Conservation (phyloP, 2,888 invertebrate species). For the Dasysyrphus albostriatus region DNA sequence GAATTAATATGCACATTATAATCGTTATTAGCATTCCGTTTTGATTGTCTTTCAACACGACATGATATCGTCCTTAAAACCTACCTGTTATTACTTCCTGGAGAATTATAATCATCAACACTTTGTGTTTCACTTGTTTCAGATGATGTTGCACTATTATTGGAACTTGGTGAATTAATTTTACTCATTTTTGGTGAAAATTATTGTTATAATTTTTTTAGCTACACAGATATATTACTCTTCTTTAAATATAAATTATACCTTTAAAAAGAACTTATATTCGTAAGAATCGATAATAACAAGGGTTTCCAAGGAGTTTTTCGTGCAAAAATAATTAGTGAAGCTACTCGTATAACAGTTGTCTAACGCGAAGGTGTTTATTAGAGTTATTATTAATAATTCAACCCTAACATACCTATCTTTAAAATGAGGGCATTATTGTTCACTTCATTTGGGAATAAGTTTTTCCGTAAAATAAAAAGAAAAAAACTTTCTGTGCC, state of each 20-base stretch:
- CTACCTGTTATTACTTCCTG: conserved; percentile 59
- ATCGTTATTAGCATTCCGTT: conserved; percentile 41
- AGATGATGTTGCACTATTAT: conserved; percentile 81
- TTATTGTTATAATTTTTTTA: conserved; percentile 1
- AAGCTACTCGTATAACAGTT: not conserved
- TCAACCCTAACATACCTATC: too few species aligned
- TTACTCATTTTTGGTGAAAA: conserved; percentile 63
- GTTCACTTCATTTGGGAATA: too few species aligned
- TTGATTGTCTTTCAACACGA: conserved; percentile 59
- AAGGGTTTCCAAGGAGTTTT: conserved; percentile 56
- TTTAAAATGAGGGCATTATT: not conserved
- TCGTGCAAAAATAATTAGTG: conserved; percentile 6
- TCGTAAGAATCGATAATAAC: conserved; percentile 37
- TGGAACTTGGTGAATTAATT: conserved; percentile 75
- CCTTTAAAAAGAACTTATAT: not conserved
- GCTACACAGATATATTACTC: not conserved
- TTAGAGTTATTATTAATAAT: not conserved
- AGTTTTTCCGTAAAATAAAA: too few species aligned
- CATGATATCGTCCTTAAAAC: conserved; percentile 21
- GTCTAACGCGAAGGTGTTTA: not conserved
- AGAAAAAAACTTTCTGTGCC: too few species aligned
- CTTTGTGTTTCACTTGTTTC: conserved; percentile 82
- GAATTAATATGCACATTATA: conserved; percentile 36
- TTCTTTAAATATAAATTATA: not conserved
- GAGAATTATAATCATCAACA: conserved; percentile 79